These are phyloP conservation scores for Saguinus midas DNA, from an alignment of 2,113 vertebrate species.

Conservation along the genomic window DNA sequence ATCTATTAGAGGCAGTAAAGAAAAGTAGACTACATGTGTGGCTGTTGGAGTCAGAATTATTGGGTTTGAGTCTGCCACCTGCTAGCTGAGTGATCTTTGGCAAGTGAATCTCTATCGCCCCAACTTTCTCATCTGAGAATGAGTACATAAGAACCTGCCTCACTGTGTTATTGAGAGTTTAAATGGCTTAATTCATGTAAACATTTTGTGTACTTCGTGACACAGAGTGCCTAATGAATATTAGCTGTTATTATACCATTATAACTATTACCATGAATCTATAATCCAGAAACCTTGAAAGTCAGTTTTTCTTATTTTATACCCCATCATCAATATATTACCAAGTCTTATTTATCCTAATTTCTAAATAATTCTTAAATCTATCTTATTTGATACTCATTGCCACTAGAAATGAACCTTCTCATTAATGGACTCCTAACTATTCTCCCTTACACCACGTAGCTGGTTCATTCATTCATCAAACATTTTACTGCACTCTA, in stretches of 20 bases:
- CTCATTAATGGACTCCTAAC: background rate
- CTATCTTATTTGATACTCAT: background rate
- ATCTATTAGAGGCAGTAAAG: background rate
- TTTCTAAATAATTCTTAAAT: conserved; percentile 38
- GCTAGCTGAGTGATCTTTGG: background rate
- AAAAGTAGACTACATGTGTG: background rate
- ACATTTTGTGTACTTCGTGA: background rate
- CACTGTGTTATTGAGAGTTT: background rate
- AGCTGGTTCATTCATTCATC: background rate
- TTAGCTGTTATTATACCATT: background rate
- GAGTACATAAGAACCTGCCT: background rate
- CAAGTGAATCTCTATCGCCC: background rate
- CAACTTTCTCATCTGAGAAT: background rate
- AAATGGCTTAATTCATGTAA: background rate
- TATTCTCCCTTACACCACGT: background rate
- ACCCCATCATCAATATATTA: background rate
- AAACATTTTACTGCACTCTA: background rate
- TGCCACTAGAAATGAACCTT: background rate
- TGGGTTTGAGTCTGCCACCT: background rate
- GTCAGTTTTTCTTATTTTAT: conserved; percentile 11
- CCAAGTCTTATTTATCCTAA: background rate
- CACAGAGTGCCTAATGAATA: background rate
- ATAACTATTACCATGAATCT: background rate
- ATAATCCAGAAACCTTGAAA: conserved; percentile 18
- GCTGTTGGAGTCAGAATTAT: background rate